Evolutionary conservation across 2,113 vertebrate species (phyloP).

Genomic region (Gavialis gangeticus): DNA sequence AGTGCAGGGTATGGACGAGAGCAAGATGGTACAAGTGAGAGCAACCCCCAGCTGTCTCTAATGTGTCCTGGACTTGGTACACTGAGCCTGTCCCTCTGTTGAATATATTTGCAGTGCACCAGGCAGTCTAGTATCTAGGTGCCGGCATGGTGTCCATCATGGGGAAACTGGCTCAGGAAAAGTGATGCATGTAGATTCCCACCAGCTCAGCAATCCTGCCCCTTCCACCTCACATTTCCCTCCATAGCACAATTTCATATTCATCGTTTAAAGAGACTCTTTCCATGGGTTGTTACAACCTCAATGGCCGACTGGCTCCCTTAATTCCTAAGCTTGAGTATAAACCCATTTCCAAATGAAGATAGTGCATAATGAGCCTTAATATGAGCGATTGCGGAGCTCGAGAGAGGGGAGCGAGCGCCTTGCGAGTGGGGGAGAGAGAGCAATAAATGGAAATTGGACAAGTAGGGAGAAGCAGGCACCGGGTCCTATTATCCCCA

Average conservation of each 20-base stretch:
- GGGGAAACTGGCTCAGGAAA: background rate
- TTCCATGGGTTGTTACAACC: background rate
- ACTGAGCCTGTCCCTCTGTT: no score
- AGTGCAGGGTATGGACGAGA: no score
- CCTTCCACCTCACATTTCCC: background rate
- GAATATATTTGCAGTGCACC: background rate
- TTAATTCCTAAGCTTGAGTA: background rate
- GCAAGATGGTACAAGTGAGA: fast-evolving
- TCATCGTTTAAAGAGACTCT: background rate
- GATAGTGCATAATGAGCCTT: background rate
- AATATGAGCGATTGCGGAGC: slow-evolving; percentile 9
- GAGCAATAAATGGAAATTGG: background rate
- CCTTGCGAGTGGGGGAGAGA: background rate
- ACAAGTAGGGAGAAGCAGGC: background rate
- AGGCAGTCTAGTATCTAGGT: background rate
- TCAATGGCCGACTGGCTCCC: background rate
- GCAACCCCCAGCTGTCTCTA: background rate
- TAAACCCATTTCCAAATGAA: slow-evolving; percentile 19
- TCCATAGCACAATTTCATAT: background rate
- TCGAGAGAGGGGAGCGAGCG: background rate
- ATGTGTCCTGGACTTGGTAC: background rate
- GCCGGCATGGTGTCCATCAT: background rate
- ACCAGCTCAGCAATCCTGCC: background rate
- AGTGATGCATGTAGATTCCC: fast-evolving
- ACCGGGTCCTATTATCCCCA: slow-evolving; percentile 20